phyloP scores from a whole-genome alignment of 1,140 invertebrate species.

The Nixonia krombeini region DNA sequence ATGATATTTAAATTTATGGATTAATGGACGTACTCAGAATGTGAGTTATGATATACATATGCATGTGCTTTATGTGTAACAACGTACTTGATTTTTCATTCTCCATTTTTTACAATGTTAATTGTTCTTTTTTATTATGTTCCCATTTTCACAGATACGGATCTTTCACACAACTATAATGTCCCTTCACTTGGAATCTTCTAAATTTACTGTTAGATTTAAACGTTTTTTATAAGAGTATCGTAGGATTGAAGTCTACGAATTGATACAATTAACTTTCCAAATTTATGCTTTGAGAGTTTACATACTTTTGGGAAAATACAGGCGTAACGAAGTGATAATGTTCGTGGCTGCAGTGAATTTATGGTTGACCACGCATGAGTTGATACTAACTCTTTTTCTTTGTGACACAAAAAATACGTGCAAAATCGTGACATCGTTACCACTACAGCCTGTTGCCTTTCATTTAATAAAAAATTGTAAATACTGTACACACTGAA shows the following conservation, averaged over 20 bases:
- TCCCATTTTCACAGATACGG: no score
- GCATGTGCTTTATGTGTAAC: no score
- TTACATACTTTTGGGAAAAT: constrained; percentile 56
- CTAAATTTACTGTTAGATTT: no score
- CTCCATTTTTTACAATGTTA: no score
- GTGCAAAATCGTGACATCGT: constrained; percentile 64
- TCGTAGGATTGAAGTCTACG: background rate
- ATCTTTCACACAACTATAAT: no score
- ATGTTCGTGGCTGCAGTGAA: constrained; percentile 55
- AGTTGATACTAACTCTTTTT: constrained; percentile 62
- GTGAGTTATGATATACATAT: no score
- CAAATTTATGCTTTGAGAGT: constrained; percentile 20
- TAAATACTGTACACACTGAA: constrained; percentile 10
- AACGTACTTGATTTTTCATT: no score
- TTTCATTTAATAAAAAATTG: constrained; percentile 25
- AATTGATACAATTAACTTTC: constrained; percentile 23
- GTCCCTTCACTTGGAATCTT: no score
- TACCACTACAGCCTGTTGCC: constrained; percentile 22
- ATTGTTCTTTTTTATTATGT: no score
- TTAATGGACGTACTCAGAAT: no score
- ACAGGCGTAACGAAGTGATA: constrained; percentile 63
- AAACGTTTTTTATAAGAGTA: no score
- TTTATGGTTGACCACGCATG: constrained; percentile 65
- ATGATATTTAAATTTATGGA: no score
- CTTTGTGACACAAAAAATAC: constrained; percentile 42